phyloP scores from a whole-genome alignment of 2,888 invertebrate species.

The Epiblema foenella region DNA sequence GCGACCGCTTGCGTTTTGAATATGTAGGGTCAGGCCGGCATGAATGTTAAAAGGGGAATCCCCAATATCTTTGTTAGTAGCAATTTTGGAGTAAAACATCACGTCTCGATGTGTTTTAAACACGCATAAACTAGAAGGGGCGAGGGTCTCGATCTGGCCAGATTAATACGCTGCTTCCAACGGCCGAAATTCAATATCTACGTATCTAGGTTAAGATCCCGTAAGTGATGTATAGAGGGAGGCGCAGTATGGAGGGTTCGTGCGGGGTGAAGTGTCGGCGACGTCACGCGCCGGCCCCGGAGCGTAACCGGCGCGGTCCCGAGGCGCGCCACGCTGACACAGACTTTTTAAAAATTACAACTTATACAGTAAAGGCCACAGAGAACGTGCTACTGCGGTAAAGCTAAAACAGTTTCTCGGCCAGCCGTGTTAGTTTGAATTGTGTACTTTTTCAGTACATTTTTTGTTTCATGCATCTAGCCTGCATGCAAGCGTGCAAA shows the following conservation, averaged over 20 bases:
- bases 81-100: constrained; percentile 5
- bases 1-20: constrained; percentile 12
- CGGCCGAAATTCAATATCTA: constrained; percentile 34
- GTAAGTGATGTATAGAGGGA: constrained; percentile 25
- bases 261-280: constrained; percentile 26
- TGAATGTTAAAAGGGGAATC: constrained; percentile 21
- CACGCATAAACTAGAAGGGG: constrained; percentile 17
- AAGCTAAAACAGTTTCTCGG: not conserved
- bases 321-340: not conserved
- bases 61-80: constrained; percentile 18
- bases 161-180: constrained; percentile 32
- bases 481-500: too few relatives aligned
- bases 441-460: too few relatives aligned
- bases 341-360: not conserved
- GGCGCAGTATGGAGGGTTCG: constrained; percentile 29
- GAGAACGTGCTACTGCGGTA: not conserved
- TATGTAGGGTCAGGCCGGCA: constrained; percentile 14
- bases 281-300: constrained; percentile 25
- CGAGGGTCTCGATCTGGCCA: not conserved
- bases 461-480: too few relatives aligned
- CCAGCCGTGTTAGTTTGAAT: not conserved
- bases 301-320: not conserved
- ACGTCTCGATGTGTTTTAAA: constrained; percentile 16
- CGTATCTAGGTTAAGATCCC: constrained; percentile 39
- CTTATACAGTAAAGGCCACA: not conserved